Percentiles rank a stretch among this genome's conserved stretches.
phyloP scores from a whole-genome alignment of 2,888 invertebrate genomes.

The Prosopocoilus inquinatus region DNA sequence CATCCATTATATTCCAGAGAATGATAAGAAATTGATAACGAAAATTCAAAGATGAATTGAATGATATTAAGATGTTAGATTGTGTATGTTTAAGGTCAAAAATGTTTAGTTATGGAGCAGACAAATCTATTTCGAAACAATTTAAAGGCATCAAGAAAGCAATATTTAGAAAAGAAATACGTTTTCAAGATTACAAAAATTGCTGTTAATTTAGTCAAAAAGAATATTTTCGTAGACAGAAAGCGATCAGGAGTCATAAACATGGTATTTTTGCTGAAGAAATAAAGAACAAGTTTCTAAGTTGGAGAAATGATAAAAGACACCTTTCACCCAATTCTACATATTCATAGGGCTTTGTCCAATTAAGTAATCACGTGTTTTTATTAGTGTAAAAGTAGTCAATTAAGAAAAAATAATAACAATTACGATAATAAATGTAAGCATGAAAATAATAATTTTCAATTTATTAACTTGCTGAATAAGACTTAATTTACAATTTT shows the following conservation, averaged over 20 bases:
- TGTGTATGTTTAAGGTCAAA: constrained; percentile 21
- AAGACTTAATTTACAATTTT: constrained; percentile 19
- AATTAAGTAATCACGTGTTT: constrained; percentile 15
- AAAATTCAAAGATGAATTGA: constrained; percentile 21
- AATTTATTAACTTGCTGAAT: constrained; percentile 15
- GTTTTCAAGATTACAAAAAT: constrained; percentile 22
- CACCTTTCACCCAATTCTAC: constrained; percentile 22
- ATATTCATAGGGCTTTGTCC: constrained; percentile 19
- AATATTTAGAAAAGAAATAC: constrained; percentile 20
- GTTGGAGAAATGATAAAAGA: constrained; percentile 19
- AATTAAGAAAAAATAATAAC: no score
- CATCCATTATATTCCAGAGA: constrained; percentile 18
- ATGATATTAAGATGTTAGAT: constrained; percentile 15
- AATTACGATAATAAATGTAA: constrained; percentile 4
- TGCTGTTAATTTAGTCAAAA: constrained; percentile 23
- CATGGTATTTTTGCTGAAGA: no score
- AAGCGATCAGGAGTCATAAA: constrained; percentile 21
- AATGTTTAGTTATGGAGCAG: constrained; percentile 24
- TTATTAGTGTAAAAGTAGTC: constrained; percentile 6
- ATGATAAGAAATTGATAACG: constrained; percentile 21
- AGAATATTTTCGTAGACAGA: constrained; percentile 19
- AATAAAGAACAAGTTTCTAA: constrained; percentile 19
- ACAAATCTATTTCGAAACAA: constrained; percentile 20
- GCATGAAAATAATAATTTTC: constrained; percentile 22
- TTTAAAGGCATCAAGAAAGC: constrained; percentile 22